These are phyloP conservation scores for Musca domestica DNA, from an alignment of 1,140 invertebrate genomes.

Conservation along the genomic window DNA sequence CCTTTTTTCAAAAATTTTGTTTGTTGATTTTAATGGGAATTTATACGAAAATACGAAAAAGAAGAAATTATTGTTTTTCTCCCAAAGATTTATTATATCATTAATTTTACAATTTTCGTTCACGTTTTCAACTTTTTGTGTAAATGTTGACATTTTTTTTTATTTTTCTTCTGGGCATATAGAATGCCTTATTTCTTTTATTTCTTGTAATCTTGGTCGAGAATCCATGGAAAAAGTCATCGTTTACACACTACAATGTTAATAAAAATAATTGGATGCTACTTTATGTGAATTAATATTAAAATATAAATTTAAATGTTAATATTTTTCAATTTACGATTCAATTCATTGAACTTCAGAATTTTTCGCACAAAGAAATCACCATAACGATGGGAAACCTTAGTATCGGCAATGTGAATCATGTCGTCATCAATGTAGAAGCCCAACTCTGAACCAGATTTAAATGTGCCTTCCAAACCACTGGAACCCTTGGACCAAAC, in stretches of 20 bases:
- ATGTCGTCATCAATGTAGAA: conserved; percentile 99
- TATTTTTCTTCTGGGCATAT: background rate
- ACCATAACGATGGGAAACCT: conserved; percentile 96
- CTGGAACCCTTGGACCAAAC: conserved; percentile 95
- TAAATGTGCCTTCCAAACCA: conserved; percentile 93
- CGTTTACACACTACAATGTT: background rate
- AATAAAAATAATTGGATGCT: background rate
- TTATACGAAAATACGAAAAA: too few relatives aligned
- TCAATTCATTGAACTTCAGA: conserved; percentile 95
- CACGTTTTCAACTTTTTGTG: too few relatives aligned
- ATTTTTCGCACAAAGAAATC: conserved; percentile 99
- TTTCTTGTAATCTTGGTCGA: background rate
- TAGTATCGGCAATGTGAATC: conserved; percentile 99
- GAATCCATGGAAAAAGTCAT: conserved; percentile 8
- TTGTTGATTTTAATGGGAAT: too few relatives aligned
- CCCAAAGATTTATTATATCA: too few relatives aligned
- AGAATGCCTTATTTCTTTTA: background rate
- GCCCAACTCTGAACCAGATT: conserved; percentile 97
- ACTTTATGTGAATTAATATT: background rate
- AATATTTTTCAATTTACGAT: conserved; percentile 59
- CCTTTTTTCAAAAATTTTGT: too few relatives aligned
- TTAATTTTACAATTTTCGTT: too few relatives aligned
- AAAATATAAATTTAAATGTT: conserved; percentile 41
- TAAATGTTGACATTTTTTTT: too few relatives aligned
- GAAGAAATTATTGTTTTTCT: too few relatives aligned